phyloP scores from a whole-genome alignment of 2,888 invertebrate genomes.

The Sabatieria punctata region DNA sequence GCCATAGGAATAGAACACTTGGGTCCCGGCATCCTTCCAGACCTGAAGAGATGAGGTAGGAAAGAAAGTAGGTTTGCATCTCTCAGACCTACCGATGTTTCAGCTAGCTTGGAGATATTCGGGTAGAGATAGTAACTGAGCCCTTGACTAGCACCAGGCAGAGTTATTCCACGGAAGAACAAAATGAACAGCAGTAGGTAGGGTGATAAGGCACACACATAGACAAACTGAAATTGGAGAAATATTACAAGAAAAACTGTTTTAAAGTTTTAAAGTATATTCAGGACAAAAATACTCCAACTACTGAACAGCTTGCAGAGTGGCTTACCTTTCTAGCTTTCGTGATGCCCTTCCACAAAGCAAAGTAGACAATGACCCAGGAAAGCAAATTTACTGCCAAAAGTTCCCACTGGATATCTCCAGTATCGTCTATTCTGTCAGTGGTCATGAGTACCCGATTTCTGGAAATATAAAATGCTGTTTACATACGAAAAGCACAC shows the following conservation, averaged over 20 bases:
- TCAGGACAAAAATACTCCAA: too few relatives aligned
- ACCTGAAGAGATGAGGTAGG: too few relatives aligned
- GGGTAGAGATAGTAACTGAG: constrained; percentile 24
- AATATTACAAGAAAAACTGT: too few relatives aligned
- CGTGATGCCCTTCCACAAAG: constrained; percentile 31
- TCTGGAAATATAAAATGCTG: too few relatives aligned
- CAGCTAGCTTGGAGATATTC: constrained; percentile 24
- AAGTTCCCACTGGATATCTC: constrained; percentile 30
- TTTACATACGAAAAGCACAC: too few relatives aligned
- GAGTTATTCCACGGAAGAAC: constrained; percentile 25
- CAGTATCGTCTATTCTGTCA: constrained; percentile 22
- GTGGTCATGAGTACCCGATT: constrained; percentile 25
- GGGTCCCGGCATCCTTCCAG: constrained; percentile 32
- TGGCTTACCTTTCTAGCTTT: constrained; percentile 29
- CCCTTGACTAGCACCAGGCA: constrained; percentile 20
- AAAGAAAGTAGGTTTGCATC: too few relatives aligned
- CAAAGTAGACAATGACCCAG: constrained; percentile 30
- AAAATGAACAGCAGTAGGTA: constrained; percentile 27
- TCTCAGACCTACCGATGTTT: constrained; percentile 20
- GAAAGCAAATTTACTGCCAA: constrained; percentile 16
- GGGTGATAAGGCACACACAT: constrained; percentile 31
- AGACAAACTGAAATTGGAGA: constrained; percentile 30
- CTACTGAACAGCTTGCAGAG: too few relatives aligned
- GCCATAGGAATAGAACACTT: constrained; percentile 31
- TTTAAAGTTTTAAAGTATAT: too few relatives aligned